These are phyloP conservation scores for Potamilus streckersoni DNA, from an alignment of 1,140 invertebrate genomes.

Conservation along the genomic window DNA sequence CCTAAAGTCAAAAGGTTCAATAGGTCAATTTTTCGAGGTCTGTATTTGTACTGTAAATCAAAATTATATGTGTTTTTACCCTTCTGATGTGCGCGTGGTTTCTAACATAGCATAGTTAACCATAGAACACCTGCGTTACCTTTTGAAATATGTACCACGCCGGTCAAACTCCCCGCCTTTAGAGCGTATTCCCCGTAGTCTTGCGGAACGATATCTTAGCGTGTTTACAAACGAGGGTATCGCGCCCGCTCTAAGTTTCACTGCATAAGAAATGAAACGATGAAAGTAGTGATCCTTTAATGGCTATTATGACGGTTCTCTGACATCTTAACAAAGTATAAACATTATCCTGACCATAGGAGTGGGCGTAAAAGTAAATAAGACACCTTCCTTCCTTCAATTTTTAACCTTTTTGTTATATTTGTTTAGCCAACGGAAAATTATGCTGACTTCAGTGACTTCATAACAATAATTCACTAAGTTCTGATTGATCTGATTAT, in stretches of 20 bases:
- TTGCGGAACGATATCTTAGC: slow-evolving; percentile 58
- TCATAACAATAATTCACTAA: too few relatives aligned
- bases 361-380: too few relatives aligned
- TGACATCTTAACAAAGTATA: too few relatives aligned
- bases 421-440: too few relatives aligned
- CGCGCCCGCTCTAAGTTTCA: slow-evolving; percentile 71
- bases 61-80: slow-evolving; percentile 84
- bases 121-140: slow-evolving; percentile 90
- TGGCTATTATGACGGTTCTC: slow-evolving; percentile 67
- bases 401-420: too few relatives aligned
- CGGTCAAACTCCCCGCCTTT: slow-evolving; percentile 84
- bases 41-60: slow-evolving; percentile 81
- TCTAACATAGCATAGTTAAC: slow-evolving; percentile 85
- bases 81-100: slow-evolving; percentile 87
- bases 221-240: slow-evolving; percentile 41
- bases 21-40: slow-evolving; percentile 70
- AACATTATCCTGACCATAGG: too few relatives aligned
- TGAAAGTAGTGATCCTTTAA: slow-evolving; percentile 79
- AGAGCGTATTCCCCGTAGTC: slow-evolving; percentile 71
- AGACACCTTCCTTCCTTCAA: too few relatives aligned
- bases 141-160: slow-evolving; percentile 85
- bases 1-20: too few relatives aligned
- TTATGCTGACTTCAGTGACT: too few relatives aligned
- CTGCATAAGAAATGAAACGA: slow-evolving; percentile 78
- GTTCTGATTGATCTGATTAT: too few relatives aligned